phyloP scores from a whole-genome alignment of 2,888 invertebrate genomes.

The Gastracanthus pulcherrimus region DNA sequence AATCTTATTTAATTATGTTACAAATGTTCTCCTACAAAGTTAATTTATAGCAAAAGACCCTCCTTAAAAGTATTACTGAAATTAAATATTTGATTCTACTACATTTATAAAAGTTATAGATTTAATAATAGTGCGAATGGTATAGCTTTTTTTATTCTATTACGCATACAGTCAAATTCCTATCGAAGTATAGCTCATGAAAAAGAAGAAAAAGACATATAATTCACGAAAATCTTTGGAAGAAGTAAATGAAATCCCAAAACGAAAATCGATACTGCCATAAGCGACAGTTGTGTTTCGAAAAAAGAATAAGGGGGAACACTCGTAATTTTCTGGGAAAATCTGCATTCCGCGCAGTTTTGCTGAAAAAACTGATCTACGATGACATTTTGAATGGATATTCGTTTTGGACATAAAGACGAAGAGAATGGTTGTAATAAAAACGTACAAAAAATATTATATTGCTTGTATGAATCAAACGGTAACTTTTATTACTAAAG shows the following conservation, averaged over 20 bases:
- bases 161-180: neutral
- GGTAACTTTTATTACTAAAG: neutral
- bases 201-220: neutral
- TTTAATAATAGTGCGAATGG: neutral
- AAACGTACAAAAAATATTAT: neutral
- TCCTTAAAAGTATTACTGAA: too few species aligned
- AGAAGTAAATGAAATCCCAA: slow-evolving; percentile 24
- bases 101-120: neutral
- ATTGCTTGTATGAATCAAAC: neutral
- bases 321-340: slow-evolving; percentile 10
- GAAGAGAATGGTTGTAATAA: too few species aligned
- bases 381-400: slow-evolving; percentile 26
- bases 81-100: neutral
- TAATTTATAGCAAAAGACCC: too few species aligned
- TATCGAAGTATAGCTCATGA: neutral
- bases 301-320: neutral
- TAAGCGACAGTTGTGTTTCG: neutral
- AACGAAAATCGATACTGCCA: slow-evolving; percentile 27
- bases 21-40: too few species aligned
- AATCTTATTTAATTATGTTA: too few species aligned
- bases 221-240: neutral
- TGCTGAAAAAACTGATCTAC: slow-evolving; percentile 12
- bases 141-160: neutral
- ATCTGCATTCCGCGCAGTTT: slow-evolving; percentile 22
- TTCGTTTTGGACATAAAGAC: too few species aligned